Conservation (phyloP, 1,140 invertebrate genomes). For the Goniozus legneri region DNA sequence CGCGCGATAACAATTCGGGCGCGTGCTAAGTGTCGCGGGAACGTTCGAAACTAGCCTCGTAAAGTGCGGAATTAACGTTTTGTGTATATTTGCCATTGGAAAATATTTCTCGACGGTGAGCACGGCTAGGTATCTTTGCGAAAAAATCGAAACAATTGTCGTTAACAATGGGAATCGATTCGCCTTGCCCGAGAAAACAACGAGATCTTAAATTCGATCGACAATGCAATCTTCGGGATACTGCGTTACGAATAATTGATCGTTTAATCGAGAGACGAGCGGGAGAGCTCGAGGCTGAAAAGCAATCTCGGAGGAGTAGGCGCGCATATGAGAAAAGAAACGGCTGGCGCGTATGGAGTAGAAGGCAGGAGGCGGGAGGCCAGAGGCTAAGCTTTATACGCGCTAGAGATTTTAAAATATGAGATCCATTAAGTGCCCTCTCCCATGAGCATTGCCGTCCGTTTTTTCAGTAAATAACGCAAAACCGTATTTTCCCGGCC, state of each 20-base stretch:
- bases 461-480: constrained; percentile 43
- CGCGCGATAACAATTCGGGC: constrained; percentile 14
- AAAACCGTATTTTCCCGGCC: constrained; percentile 1
- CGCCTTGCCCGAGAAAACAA: too few species aligned
- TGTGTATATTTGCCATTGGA: too few species aligned
- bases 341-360: constrained; percentile 4
- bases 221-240: neutral
- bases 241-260: constrained; percentile 37
- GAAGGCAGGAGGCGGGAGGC: constrained; percentile 13
- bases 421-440: constrained; percentile 42
- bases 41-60: constrained; percentile 4
- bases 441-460: constrained; percentile 30
- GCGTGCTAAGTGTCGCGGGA: neutral
- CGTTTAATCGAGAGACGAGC: constrained; percentile 29
- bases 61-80: constrained; percentile 29
- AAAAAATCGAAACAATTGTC: too few species aligned
- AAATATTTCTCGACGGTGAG: too few species aligned
- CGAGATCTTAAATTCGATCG: too few species aligned
- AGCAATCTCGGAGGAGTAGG: constrained; percentile 28
- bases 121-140: too few species aligned
- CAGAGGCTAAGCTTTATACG: constrained; percentile 2
- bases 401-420: constrained; percentile 42
- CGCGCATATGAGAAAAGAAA: constrained; percentile 16
- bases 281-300: constrained; percentile 23
- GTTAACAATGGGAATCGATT: too few species aligned